These are phyloP conservation scores for Perithous albicinctus DNA, from an alignment of 2,888 invertebrate species.

Conservation along the genomic window DNA sequence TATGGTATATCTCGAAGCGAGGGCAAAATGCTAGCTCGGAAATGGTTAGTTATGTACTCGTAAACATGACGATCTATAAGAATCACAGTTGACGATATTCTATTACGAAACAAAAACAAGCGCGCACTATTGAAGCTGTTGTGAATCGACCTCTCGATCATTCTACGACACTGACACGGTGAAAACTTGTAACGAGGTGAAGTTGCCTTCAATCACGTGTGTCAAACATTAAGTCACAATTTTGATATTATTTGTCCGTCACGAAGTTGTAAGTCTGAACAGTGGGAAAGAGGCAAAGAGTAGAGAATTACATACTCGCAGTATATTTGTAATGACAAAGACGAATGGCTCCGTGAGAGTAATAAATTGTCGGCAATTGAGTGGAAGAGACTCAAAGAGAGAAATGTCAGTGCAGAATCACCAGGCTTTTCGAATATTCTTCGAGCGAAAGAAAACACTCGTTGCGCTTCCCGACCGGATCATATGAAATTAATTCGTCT, in stretches of 20 bases:
- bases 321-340: conserved; percentile 64
- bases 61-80: conserved; percentile 29
- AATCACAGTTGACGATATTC: conserved; percentile 31
- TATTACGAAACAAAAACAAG: conserved; percentile 3
- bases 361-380: conserved; percentile 68
- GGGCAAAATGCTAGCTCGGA: conserved; percentile 42
- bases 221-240: conserved; percentile 31
- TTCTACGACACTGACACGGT: background rate
- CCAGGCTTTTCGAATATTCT: conserved; percentile 53
- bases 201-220: conserved; percentile 30
- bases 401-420: conserved; percentile 32
- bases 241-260: conserved; percentile 55
- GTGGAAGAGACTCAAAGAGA: conserved; percentile 35
- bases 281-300: background rate
- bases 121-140: background rate
- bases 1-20: conserved; percentile 41
- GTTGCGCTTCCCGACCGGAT: conserved; percentile 63
- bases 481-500: conserved; percentile 74
- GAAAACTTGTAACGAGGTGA: background rate
- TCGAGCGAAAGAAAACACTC: conserved; percentile 67
- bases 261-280: conserved; percentile 40
- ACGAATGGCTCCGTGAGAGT: conserved; percentile 64
- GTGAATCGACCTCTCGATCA: background rate
- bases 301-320: conserved; percentile 17
- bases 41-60: conserved; percentile 54